Evolutionary conservation across 2,888 invertebrate species (phyloP).

Genomic region (Meliscaeva auricollis): DNA sequence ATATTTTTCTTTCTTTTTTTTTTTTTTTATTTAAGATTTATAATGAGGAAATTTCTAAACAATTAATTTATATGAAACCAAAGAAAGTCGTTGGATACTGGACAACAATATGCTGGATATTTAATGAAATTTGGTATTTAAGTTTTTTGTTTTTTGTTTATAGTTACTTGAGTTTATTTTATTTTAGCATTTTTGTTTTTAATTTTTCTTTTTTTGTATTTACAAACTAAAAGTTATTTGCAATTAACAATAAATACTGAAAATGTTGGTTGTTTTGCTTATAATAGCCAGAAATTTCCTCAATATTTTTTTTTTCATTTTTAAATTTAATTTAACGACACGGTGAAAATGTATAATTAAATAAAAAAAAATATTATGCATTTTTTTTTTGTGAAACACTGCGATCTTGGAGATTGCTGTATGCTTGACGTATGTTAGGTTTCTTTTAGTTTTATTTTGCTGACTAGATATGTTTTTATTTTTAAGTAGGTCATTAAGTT

Average conservation of each 20-base stretch:
- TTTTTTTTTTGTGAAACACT: neutral
- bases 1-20: conserved; percentile 19
- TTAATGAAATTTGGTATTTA: conserved; percentile 21
- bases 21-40: conserved; percentile 11
- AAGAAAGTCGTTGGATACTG: conserved; percentile 68
- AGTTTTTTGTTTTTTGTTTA: neutral
- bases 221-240: conserved; percentile 41
- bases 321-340: conserved; percentile 1
- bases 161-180: neutral
- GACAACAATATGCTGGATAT: conserved; percentile 70
- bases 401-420: neutral
- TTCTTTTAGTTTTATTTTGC: neutral
- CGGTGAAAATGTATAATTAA: neutral
- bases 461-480: conserved; percentile 53
- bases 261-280: neutral
- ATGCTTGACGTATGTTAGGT: neutral
- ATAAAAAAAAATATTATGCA: neutral
- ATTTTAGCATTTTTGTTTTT: neutral
- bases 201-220: conserved; percentile 8
- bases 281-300: conserved; percentile 54
- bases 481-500: neutral
- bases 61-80: conserved; percentile 64
- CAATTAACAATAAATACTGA: conserved; percentile 13
- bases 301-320: conserved; percentile 29
- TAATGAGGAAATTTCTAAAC: conserved; percentile 69